Percentiles rank a stretch among this genome's conserved stretches.
These are phyloP conservation scores for Leiothrix lutea DNA, from an alignment of 2,113 vertebrate species.

Conservation along the genomic window DNA sequence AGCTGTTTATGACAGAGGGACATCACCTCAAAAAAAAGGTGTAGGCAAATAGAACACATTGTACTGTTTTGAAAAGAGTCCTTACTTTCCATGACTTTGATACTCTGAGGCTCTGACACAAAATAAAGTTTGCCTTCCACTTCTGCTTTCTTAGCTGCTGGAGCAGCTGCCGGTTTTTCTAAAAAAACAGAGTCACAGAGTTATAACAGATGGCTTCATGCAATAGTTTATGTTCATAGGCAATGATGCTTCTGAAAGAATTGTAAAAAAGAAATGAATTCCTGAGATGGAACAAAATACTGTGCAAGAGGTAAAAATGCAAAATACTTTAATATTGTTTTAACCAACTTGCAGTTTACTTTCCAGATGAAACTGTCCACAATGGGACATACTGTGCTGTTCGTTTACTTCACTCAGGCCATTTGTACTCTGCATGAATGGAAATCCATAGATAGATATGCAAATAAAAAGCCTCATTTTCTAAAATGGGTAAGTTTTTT, in stretches of 20 bases:
- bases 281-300: not conserved
- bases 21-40: not conserved
- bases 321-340: not conserved
- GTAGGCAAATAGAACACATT: not conserved
- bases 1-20: not conserved
- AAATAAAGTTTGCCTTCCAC: slow-evolving; percentile 91
- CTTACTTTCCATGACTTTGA: slow-evolving; percentile 90
- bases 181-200: slow-evolving; percentile 37
- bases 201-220: not conserved
- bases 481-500: not conserved
- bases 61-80: not conserved
- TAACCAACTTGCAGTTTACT: not conserved
- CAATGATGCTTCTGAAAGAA: not conserved
- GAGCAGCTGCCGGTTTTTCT: slow-evolving; percentile 81
- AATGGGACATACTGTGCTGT: not conserved
- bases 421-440: not conserved
- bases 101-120: slow-evolving; percentile 86
- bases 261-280: not conserved
- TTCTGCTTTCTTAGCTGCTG: slow-evolving; percentile 76
- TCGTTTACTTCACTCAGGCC: not conserved
- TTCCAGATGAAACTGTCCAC: not conserved
- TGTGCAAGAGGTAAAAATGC: not conserved
- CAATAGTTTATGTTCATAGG: not conserved
- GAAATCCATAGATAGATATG: not conserved
- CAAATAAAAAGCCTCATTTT: not conserved